Percentiles rank a stretch among this genome's conserved stretches.
Evolutionary conservation across 2,797 vertebrate species (phyloP).

Genomic region (Gymnoscopelus microlampas): DNA sequence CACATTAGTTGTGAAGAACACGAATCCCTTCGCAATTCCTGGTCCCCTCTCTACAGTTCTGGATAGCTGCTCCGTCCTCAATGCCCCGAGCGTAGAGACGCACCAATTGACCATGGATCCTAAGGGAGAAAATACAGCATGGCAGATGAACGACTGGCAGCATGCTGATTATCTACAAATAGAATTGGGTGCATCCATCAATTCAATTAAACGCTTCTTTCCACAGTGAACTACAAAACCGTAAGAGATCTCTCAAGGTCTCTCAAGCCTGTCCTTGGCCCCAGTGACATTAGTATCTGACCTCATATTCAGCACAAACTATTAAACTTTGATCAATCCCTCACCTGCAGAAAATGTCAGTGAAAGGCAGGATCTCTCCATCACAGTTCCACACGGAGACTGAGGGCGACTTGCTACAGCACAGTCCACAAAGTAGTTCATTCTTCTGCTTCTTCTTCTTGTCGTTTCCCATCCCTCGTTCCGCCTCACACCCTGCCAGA

Average conservation of each 20-base stretch:
- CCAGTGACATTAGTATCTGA: too few relatives aligned
- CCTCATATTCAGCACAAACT: background rate
- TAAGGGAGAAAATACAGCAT: conserved; percentile 36
- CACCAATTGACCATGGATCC: conserved; percentile 82
- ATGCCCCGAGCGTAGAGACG: conserved; percentile 83
- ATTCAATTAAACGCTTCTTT: too few relatives aligned
- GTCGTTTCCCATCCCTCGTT: conserved; percentile 10
- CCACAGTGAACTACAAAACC: too few relatives aligned
- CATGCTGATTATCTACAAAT: background rate
- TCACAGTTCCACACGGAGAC: conserved; percentile 88
- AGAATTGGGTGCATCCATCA: too few relatives aligned
- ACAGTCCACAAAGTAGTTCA: conserved; percentile 70
- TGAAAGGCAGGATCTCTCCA: conserved; percentile 82
- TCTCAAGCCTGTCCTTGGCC: too few relatives aligned
- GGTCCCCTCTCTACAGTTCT: conserved; percentile 32
- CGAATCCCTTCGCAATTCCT: conserved; percentile 47
- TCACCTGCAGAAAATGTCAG: conserved; percentile 79
- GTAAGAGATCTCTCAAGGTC: too few relatives aligned
- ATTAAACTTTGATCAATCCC: background rate
- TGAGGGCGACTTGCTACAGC: conserved; percentile 71
- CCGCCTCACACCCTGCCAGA: conserved; percentile 45
- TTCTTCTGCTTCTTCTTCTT: conserved; percentile 40
- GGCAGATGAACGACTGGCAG: conserved; percentile 3
- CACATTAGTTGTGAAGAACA: conserved; percentile 25
- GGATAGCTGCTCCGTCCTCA: conserved; percentile 61